Conservation (phyloP, 2,888 invertebrate species). For the Drosophila infuscata region DNA sequence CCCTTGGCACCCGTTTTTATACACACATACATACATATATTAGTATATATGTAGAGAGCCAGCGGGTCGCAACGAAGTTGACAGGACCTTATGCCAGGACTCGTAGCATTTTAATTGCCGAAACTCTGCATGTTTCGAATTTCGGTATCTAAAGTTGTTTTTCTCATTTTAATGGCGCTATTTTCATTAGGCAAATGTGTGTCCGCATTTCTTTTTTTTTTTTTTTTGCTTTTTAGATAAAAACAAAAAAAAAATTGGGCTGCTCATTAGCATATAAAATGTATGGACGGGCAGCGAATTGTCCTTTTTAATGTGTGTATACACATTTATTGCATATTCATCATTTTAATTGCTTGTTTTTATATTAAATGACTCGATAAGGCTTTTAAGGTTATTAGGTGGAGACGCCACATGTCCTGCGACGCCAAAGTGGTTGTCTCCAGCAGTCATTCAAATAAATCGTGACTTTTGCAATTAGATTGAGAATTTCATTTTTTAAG, state of each 20-base stretch:
- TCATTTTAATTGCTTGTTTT: conserved; percentile 80
- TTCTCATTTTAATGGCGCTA: conserved; percentile 80
- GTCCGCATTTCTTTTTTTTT: conserved; percentile 45
- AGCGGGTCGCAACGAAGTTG: conserved; percentile 39
- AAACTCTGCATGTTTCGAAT: conserved; percentile 76
- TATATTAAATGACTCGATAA: conserved; percentile 79
- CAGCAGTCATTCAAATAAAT: conserved; percentile 17
- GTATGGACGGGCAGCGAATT: conserved; percentile 50
- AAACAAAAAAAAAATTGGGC: conserved; percentile 42
- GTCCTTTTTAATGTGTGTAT: conserved; percentile 54
- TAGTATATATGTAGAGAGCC: conserved; percentile 21
- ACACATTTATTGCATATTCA: conserved; percentile 80
- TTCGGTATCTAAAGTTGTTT: conserved; percentile 82
- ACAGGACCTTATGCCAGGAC: conserved; percentile 56
- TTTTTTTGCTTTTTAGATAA: conserved; percentile 65
- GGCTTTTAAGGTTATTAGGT: conserved; percentile 77
- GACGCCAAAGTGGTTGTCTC: conserved; percentile 23
- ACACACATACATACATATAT: not conserved
- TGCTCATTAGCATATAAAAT: conserved; percentile 80
- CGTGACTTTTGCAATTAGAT: conserved; percentile 14
- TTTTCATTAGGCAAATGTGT: conserved; percentile 83
- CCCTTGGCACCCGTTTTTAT: conserved; percentile 18
- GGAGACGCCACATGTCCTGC: conserved; percentile 52
- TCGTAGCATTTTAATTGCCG: conserved; percentile 80
- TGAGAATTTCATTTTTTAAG: not conserved